Percentiles rank a stretch among this genome's conserved stretches.
Conservation (phyloP, 2,888 invertebrate species). For the Saturnia pavonia region DNA sequence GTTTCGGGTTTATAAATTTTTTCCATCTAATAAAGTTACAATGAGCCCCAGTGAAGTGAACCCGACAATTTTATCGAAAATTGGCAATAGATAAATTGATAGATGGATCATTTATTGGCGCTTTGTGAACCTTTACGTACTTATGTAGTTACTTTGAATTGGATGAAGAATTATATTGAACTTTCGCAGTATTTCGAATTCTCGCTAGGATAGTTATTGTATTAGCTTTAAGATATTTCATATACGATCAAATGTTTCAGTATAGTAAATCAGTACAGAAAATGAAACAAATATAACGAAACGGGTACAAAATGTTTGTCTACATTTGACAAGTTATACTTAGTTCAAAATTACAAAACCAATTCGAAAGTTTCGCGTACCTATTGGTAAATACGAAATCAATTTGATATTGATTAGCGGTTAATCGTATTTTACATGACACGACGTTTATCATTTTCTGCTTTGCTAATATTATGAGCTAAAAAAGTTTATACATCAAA, state of each 20-base stretch:
- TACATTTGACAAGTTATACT: background rate
- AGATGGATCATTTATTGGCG: background rate
- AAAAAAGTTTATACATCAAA: no score
- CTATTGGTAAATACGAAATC: background rate
- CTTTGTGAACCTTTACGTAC: background rate
- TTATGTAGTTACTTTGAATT: conserved; percentile 10
- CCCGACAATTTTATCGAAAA: conserved; percentile 3
- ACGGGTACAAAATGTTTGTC: background rate
- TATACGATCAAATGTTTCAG: background rate
- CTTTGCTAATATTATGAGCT: no score
- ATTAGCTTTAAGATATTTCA: no score
- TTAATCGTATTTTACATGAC: no score
- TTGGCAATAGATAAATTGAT: conserved; percentile 11
- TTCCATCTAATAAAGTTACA: conserved; percentile 10
- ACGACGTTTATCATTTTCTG: no score
- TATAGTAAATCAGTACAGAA: background rate
- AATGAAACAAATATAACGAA: background rate
- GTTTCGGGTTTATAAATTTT: background rate
- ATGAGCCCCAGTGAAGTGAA: background rate
- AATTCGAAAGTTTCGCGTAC: background rate
- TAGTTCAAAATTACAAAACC: background rate
- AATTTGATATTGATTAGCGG: no score
- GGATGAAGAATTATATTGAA: background rate
- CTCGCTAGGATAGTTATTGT: background rate
- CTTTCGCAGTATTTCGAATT: background rate